Evolutionary conservation across 2,888 invertebrate genomes (phyloP).

Genomic region (Nowickia ferox): DNA sequence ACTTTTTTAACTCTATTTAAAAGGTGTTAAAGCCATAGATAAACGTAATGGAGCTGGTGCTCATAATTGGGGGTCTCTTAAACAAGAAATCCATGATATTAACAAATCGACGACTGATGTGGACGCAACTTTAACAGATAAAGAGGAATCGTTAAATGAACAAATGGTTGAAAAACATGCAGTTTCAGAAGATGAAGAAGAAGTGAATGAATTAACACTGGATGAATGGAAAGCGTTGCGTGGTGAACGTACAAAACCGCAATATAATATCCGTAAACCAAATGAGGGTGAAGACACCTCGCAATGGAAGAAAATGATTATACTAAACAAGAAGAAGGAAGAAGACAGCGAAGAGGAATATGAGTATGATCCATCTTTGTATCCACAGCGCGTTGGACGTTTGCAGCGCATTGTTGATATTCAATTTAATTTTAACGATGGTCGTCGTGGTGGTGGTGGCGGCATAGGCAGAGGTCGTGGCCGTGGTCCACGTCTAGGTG

Average conservation of each 20-base stretch:
- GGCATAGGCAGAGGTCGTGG: constrained; percentile 83
- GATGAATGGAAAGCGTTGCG: constrained; percentile 96
- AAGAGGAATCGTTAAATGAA: constrained; percentile 81
- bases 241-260: constrained; percentile 91
- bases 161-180: constrained; percentile 83
- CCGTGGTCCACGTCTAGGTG: constrained; percentile 74
- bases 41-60: constrained; percentile 97
- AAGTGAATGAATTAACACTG: constrained; percentile 93
- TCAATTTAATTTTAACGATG: constrained; percentile 93
- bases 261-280: constrained; percentile 95
- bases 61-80: constrained; percentile 97
- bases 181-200: constrained; percentile 87
- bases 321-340: constrained; percentile 86
- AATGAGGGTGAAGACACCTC: constrained; percentile 96
- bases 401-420: constrained; percentile 94
- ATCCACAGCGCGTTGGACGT: constrained; percentile 93
- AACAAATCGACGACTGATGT: constrained; percentile 77
- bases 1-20: neutral
- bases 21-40: constrained; percentile 92
- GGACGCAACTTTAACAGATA: constrained; percentile 77
- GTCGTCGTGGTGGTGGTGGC: constrained; percentile 89
- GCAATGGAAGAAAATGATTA: constrained; percentile 96
- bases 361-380: constrained; percentile 90
- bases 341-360: constrained; percentile 87
- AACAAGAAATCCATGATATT: constrained; percentile 91